Conservation (phyloP, 2,797 vertebrate genomes). For the Xiphorhynchus erythropygius region DNA sequence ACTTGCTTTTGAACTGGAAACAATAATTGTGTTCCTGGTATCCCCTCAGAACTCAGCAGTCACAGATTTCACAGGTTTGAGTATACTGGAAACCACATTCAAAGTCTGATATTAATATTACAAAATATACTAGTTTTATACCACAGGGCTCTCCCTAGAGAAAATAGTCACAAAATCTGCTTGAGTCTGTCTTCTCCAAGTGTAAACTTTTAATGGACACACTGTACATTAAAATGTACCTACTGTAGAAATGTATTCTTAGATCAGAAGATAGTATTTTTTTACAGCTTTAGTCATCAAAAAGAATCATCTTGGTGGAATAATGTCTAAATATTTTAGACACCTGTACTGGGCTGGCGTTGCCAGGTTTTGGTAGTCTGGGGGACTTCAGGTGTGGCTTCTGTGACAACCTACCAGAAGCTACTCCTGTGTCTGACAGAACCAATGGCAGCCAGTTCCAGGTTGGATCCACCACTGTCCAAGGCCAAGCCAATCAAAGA, state of each 20-base stretch:
- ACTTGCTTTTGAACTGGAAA: neutral
- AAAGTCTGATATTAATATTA: neutral
- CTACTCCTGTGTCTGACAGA: neutral
- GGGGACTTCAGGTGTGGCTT: neutral
- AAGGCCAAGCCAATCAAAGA: neutral
- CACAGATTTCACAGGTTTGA: neutral
- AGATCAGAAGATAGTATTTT: neutral
- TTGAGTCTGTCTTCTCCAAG: neutral
- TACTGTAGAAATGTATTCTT: neutral
- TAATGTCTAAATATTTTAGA: neutral
- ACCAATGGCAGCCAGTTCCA: neutral
- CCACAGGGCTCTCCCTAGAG: neutral
- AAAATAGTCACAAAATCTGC: neutral
- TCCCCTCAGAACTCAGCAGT: neutral
- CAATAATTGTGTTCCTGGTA: neutral
- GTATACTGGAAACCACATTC: neutral
- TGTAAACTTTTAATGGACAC: neutral
- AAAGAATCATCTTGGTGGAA: neutral
- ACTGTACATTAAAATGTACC: too few relatives aligned
- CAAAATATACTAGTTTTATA: neutral
- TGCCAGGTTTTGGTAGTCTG: neutral
- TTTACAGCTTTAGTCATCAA: neutral
- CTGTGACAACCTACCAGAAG: neutral
- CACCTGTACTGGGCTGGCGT: neutral
- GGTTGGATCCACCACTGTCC: neutral